Percentiles rank a stretch among this genome's conserved stretches.
Conservation (phyloP, 2,888 invertebrate species). For the Spialia ferax region DNA sequence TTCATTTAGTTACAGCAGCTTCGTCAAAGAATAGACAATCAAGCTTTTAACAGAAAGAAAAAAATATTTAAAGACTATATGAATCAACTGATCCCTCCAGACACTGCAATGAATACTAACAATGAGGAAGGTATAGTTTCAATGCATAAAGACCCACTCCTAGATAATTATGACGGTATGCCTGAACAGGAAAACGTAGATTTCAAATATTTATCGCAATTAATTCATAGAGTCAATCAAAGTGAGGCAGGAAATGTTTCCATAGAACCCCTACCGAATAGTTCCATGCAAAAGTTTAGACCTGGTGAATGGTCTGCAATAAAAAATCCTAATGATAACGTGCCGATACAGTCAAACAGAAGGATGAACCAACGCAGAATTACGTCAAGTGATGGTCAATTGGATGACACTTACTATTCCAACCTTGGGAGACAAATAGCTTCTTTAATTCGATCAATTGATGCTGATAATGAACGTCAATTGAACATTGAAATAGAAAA, state of each 20-base stretch:
- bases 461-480: constrained; percentile 57
- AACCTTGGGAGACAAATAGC: constrained; percentile 78
- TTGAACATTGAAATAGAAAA: constrained; percentile 59
- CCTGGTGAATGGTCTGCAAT: constrained; percentile 41
- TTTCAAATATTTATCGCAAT: constrained; percentile 74
- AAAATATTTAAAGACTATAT: constrained; percentile 41
- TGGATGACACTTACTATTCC: constrained; percentile 66
- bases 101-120: constrained; percentile 9
- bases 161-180: constrained; percentile 39
- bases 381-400: constrained; percentile 41
- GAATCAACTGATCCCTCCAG: constrained; percentile 11
- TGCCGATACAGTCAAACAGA: constrained; percentile 40
- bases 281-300: constrained; percentile 41
- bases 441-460: constrained; percentile 65
- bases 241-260: constrained; percentile 52
- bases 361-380: constrained; percentile 34
- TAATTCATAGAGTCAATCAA: constrained; percentile 68
- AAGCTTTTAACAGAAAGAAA: constrained; percentile 48
- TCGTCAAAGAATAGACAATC: constrained; percentile 48
- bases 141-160: background rate
- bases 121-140: background rate
- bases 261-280: constrained; percentile 47
- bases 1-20: constrained; percentile 58
- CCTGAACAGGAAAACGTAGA: constrained; percentile 56
- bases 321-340: constrained; percentile 35